Evolutionary conservation across 2,797 vertebrate genomes (phyloP).

Genomic region (Avahi laniger): DNA sequence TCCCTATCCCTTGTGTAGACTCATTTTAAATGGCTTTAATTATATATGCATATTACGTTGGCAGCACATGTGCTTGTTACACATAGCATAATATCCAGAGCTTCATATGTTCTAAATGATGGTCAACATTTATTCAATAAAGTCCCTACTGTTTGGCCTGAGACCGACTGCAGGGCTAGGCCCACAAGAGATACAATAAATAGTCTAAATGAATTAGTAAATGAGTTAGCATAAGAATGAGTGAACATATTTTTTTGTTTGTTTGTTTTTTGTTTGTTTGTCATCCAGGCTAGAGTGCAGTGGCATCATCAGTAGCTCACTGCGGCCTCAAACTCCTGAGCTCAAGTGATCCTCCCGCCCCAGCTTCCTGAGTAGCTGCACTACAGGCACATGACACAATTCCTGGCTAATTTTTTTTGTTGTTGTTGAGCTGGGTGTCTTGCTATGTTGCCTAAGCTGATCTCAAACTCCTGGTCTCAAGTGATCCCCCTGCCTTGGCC

Average conservation of each 20-base stretch:
- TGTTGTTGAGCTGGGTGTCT: too few species aligned
- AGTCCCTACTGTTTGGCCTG: not conserved
- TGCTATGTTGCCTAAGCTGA: too few species aligned
- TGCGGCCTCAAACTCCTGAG: not conserved
- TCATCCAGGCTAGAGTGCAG: not conserved
- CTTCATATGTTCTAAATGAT: not conserved
- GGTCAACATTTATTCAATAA: not conserved
- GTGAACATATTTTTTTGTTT: not conserved
- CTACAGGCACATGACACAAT: not conserved
- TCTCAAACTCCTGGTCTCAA: too few species aligned
- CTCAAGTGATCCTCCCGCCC: not conserved
- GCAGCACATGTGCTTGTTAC: not conserved
- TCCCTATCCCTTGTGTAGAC: rapidly evolving
- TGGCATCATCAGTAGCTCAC: not conserved
- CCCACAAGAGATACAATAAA: not conserved
- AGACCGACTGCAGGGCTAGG: not conserved
- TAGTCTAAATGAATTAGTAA: not conserved
- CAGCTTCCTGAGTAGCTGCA: not conserved
- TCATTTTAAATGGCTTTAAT: not conserved
- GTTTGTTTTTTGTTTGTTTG: not conserved
- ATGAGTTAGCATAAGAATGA: not conserved
- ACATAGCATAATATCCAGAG: not conserved
- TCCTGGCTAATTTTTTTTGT: not conserved
- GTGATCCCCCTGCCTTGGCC: too few species aligned
- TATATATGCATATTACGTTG: not conserved